Conservation (phyloP, 2,113 vertebrate species). For the Corvus cornix region DNA sequence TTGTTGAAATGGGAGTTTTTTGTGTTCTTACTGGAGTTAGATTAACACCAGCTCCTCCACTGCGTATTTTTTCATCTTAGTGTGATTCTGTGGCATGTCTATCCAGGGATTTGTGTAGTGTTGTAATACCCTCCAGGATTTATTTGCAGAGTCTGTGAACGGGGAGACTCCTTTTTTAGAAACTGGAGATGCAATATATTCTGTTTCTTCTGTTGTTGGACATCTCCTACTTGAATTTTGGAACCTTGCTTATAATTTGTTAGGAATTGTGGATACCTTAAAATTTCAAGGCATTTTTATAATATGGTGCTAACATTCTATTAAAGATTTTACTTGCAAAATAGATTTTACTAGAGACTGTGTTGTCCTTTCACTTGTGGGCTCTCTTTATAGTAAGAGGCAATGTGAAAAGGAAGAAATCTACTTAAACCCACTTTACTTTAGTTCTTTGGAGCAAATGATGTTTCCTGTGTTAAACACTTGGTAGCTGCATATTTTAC, state of each 20-base stretch:
- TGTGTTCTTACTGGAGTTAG: not conserved
- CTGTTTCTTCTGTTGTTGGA: not conserved
- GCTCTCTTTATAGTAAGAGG: not conserved
- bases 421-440: not conserved
- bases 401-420: not conserved
- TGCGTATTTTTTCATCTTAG: fast-evolving
- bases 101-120: not conserved
- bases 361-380: not conserved
- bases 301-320: not conserved
- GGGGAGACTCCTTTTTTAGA: not conserved
- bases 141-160: not conserved
- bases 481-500: not conserved
- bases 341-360: not conserved
- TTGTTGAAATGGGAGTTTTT: not conserved
- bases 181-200: not conserved
- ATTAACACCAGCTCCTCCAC: not conserved
- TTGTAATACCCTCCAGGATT: not conserved
- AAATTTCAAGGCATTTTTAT: not conserved
- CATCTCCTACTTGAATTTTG: not conserved
- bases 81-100: not conserved
- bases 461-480: not conserved
- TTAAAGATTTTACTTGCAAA: not conserved
- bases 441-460: not conserved
- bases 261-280: not conserved
- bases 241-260: not conserved